Evolutionary conservation across 2,888 invertebrate genomes (phyloP).

Genomic region (Nomada lathburiana): DNA sequence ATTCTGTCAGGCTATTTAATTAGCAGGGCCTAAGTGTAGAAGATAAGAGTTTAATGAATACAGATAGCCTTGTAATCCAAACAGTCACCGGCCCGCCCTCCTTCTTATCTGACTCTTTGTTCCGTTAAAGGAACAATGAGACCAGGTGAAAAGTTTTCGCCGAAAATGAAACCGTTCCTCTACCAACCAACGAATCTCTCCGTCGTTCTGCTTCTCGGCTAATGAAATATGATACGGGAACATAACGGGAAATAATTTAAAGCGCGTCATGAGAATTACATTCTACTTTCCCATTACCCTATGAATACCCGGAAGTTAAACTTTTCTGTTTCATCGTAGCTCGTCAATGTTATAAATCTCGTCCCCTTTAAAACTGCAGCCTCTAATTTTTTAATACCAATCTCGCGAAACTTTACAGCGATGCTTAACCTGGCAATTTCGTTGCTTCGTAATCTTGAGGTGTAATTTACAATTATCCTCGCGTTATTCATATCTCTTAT

Average conservation of each 20-base stretch:
- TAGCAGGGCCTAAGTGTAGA: conserved; percentile 50
- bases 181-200: conserved; percentile 3
- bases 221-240: background rate
- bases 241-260: background rate
- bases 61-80: conserved; percentile 56
- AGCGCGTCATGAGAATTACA: background rate
- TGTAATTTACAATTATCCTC: too few species aligned
- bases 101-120: conserved; percentile 34
- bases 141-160: conserved; percentile 16
- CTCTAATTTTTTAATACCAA: too few species aligned
- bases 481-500: too few species aligned
- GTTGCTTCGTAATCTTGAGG: too few species aligned
- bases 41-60: conserved; percentile 60
- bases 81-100: conserved; percentile 33
- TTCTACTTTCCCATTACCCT: background rate
- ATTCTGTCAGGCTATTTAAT: conserved; percentile 53
- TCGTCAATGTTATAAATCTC: too few species aligned
- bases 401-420: too few species aligned
- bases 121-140: conserved; percentile 33
- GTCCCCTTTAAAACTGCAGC: too few species aligned
- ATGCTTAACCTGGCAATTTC: too few species aligned
- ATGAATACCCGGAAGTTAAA: too few species aligned
- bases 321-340: too few species aligned
- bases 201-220: background rate
- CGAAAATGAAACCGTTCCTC: conserved; percentile 28